These are phyloP conservation scores for Zaprionus taronus DNA, from an alignment of 1,140 invertebrate species.

Conservation along the genomic window DNA sequence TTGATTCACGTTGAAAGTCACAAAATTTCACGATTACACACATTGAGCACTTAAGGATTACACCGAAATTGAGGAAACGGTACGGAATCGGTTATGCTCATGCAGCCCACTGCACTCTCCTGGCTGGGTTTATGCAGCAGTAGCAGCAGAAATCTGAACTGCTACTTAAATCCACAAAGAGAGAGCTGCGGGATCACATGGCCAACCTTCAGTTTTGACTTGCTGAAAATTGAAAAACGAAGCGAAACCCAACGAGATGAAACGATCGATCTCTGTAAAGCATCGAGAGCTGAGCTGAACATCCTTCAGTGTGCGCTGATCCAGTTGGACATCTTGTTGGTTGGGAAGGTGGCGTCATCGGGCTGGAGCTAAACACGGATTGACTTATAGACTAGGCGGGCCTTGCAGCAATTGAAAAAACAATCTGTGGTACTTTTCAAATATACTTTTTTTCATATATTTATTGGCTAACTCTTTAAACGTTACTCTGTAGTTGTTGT, in stretches of 20 bases:
- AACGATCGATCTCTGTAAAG: background rate
- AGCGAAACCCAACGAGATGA: background rate
- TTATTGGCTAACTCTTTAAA: constrained; percentile 84
- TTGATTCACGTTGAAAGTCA: constrained; percentile 65
- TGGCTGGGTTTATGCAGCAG: background rate
- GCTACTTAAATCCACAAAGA: background rate
- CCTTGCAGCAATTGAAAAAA: constrained; percentile 54
- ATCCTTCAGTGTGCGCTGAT: constrained; percentile 6
- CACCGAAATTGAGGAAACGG: constrained; percentile 1
- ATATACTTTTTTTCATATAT: constrained; percentile 84
- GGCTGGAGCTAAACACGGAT: constrained; percentile 19
- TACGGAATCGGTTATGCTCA: background rate
- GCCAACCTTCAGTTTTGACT: background rate
- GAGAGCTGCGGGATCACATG: constrained; percentile 13
- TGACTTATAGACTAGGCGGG: constrained; percentile 34
- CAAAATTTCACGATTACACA: constrained; percentile 42
- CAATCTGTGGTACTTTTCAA: constrained; percentile 75
- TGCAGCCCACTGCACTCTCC: constrained; percentile 29
- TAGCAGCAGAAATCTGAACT: background rate
- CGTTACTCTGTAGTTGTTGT: constrained; percentile 80
- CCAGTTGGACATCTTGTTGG: constrained; percentile 3
- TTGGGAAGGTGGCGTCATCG: background rate
- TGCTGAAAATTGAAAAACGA: background rate
- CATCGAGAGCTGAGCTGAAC: background rate
- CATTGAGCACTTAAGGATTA: constrained; percentile 28